phyloP scores from a whole-genome alignment of 1,140 invertebrate genomes.

The Pararge aegeria region DNA sequence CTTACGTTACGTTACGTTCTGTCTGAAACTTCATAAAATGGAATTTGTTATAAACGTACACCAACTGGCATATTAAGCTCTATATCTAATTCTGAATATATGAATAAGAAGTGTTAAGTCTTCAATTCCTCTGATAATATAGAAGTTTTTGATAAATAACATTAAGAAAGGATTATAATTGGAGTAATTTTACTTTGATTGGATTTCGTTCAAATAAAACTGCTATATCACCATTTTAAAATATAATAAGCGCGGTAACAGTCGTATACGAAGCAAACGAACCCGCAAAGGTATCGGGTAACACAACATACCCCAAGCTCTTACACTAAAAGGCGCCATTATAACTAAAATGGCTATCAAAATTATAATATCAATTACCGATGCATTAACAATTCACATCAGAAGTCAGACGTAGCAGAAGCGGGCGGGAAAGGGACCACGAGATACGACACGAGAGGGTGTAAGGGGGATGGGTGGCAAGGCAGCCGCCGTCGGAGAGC shows the following conservation, averaged over 20 bases:
- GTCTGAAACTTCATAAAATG: too few species aligned
- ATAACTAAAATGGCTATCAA: constrained; percentile 53
- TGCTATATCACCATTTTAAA: neutral
- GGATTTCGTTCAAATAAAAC: neutral
- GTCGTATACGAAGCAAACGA: neutral
- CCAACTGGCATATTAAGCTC: too few species aligned
- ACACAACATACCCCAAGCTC: constrained; percentile 21
- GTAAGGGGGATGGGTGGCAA: constrained; percentile 47
- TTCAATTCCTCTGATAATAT: too few species aligned
- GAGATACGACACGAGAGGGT: constrained; percentile 38
- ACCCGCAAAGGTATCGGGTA: constrained; percentile 19
- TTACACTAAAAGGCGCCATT: constrained; percentile 32
- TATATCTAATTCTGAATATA: too few species aligned
- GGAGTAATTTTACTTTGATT: neutral
- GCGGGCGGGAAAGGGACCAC: constrained; percentile 43
- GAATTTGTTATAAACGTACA: too few species aligned
- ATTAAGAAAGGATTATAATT: too few species aligned
- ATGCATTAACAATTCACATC: constrained; percentile 78
- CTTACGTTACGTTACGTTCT: too few species aligned
- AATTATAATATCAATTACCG: constrained; percentile 79
- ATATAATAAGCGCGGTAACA: neutral
- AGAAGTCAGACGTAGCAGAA: constrained; percentile 67
- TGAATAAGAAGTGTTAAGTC: too few species aligned
- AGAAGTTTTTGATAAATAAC: too few species aligned
- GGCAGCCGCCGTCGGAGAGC: constrained; percentile 73